Evolutionary conservation across 2,113 vertebrate species (phyloP).

Genomic region (Oreocharis arfaki): DNA sequence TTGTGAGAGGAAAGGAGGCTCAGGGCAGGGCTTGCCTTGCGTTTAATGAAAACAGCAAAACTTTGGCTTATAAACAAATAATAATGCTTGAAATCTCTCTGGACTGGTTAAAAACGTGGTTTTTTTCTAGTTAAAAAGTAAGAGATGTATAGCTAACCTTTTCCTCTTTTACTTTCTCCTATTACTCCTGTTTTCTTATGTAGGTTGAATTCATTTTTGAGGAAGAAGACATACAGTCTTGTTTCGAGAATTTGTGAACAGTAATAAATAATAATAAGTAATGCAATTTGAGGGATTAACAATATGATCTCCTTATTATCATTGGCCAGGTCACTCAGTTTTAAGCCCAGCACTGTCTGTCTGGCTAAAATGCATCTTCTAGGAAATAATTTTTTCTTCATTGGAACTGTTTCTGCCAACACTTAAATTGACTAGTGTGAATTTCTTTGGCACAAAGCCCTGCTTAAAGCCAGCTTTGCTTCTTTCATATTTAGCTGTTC

Average conservation of each 20-base stretch:
- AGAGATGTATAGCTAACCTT: background rate
- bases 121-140: background rate
- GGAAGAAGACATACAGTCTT: background rate
- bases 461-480: background rate
- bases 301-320: background rate
- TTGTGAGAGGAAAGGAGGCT: background rate
- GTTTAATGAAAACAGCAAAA: conserved; percentile 13
- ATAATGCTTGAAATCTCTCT: background rate
- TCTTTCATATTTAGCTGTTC: background rate
- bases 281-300: background rate
- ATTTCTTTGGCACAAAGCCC: conserved; percentile 5
- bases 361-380: background rate
- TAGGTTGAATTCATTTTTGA: background rate
- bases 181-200: background rate
- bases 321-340: background rate
- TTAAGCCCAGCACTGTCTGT: background rate
- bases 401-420: background rate
- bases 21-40: background rate
- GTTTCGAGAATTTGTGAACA: background rate
- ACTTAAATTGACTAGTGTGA: background rate
- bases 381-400: background rate
- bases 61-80: background rate
- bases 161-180: background rate
- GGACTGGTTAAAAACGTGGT: background rate
- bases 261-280: background rate